These are phyloP conservation scores for Syritta pipiens DNA, from an alignment of 2,888 invertebrate genomes.

Conservation along the genomic window DNA sequence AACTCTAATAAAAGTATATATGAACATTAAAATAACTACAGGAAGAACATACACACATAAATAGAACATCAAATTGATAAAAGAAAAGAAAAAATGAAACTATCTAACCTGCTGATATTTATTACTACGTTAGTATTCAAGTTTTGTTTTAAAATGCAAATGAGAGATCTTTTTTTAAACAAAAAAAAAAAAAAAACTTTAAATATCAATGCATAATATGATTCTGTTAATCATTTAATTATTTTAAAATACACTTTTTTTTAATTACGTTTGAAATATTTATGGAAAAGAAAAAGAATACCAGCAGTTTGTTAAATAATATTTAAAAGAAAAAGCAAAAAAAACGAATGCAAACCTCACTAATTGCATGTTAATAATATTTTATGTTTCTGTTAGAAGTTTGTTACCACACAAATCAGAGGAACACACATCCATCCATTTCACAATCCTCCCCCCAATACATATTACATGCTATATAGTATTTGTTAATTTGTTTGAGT, in stretches of 20 bases:
- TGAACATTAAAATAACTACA: conserved; percentile 42
- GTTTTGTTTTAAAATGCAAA: conserved; percentile 29
- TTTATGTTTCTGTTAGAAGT: conserved; percentile 51
- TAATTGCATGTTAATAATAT: conserved; percentile 36
- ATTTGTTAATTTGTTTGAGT: conserved; percentile 55
- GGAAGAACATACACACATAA: conserved; percentile 27
- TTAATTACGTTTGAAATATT: conserved; percentile 60
- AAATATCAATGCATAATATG: conserved; percentile 35
- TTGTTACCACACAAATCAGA: conserved; percentile 45
- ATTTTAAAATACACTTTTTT: conserved; percentile 35
- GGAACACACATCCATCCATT: conserved; percentile 58
- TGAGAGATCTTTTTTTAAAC: background rate
- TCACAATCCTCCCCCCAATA: conserved; percentile 16
- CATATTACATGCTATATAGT: conserved; percentile 26
- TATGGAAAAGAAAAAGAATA: conserved; percentile 35
- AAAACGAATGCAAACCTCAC: conserved; percentile 20
- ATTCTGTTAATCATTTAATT: conserved; percentile 44
- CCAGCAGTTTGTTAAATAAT: conserved; percentile 58
- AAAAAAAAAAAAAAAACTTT: conserved; percentile 18
- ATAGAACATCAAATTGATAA: conserved; percentile 32
- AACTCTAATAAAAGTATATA: conserved; percentile 20
- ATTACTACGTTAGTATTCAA: conserved; percentile 43
- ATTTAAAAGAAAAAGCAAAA: conserved; percentile 10
- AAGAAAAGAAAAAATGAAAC: conserved; percentile 28
- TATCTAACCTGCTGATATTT: conserved; percentile 62